Conservation (phyloP, 2,113 vertebrate genomes). For the Orthonyx spaldingii region DNA sequence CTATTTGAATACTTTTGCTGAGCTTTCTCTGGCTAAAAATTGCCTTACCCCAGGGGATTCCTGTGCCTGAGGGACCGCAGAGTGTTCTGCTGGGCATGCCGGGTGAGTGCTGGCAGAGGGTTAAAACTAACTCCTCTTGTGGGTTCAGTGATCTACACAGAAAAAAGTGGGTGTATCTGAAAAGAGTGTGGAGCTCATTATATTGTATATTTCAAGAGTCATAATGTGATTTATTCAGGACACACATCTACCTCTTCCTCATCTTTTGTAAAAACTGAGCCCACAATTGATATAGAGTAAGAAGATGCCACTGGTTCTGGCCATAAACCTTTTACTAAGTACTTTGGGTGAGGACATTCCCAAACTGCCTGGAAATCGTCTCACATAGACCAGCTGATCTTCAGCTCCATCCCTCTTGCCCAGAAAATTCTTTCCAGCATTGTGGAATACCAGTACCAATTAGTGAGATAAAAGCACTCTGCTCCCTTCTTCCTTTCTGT, state of each 20-base stretch:
- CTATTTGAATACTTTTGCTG: constrained; percentile 35
- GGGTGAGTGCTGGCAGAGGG: not conserved
- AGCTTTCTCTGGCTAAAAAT: constrained; percentile 18
- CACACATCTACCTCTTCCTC: not conserved
- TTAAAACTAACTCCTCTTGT: not conserved
- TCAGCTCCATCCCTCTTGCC: not conserved
- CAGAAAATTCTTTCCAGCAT: not conserved
- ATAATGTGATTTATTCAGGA: not conserved
- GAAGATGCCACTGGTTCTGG: not conserved
- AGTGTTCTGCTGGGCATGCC: not conserved
- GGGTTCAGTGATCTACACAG: not conserved
- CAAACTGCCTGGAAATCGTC: not conserved
- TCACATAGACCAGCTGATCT: not conserved
- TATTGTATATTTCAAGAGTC: not conserved
- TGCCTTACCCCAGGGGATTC: not conserved
- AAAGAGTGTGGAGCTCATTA: not conserved
- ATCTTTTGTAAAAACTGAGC: not conserved
- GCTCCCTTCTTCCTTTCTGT: not conserved
- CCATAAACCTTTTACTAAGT: not conserved
- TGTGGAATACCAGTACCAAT: not conserved
- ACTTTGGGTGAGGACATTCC: not conserved
- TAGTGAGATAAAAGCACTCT: not conserved
- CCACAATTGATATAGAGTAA: not conserved
- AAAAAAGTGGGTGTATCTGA: not conserved
- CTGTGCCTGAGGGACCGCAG: not conserved